Evolutionary conservation across 2,113 vertebrate species (phyloP), one percentile per base, ranked within the genome.

Genomic region (Mixornis gularis): DNA sequence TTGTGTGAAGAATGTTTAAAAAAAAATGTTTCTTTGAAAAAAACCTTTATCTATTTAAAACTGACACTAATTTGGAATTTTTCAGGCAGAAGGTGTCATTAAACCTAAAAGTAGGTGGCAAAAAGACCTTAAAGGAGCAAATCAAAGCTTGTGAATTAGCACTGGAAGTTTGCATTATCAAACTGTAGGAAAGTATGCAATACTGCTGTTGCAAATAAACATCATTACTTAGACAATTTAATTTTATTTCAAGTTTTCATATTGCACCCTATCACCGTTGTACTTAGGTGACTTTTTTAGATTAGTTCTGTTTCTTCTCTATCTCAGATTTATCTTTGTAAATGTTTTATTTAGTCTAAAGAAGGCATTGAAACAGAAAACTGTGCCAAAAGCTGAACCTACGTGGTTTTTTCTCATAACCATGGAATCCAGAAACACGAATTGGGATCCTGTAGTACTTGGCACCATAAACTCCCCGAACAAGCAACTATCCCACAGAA

Each of bases 391-490:
- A 76, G 32, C 53, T 30, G 41, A 88, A 34, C 8, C 2, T 62
- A 9, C 0, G 1, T 20, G 5, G 6, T 13, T 0, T 52, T 52
- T 78, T n/a, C n/a, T 7, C 22, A 26, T 7, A 63, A 30, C 55
- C 44, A 17, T 2, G 10, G 51, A 49, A 58, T 29, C 34, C n/a
- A 68, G 46, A 70, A 85, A 13, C 12, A 34, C 26, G 14, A 44
- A 36, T 30, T 7, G 12, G 34, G 26, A 48, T 62, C n/a, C 52
- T 55, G 8, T 26, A 55, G 27, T 24, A 40, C 13, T 19, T 40
- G n/a, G 21, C 0, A 0, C 30, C 26, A n/a, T 25, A 55, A 79
- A 7, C 13, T 5, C 27, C 24, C 2, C 12, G 34, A 52, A 36
- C n/a, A 78, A 65, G n/a, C 1, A 1, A 9, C 55, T 64, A 51